A percentile compares a stretch with the other conserved stretches of the same genome.
Conservation (phyloP, 92 coral and sea anemone species). For the Zoanthus solanderi region DNA sequence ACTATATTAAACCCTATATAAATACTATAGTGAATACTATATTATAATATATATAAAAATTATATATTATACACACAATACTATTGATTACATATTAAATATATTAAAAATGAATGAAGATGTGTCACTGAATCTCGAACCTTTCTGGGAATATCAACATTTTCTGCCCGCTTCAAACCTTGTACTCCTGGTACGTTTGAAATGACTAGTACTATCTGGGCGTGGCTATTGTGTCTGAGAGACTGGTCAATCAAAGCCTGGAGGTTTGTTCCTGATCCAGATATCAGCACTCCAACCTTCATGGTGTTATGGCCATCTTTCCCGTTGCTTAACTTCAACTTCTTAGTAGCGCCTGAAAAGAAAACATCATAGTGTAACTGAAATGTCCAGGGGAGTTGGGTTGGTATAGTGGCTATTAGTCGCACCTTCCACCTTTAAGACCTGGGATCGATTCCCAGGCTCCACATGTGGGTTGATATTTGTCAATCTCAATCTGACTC, state of each 20-base stretch:
- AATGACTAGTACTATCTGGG: slow-evolving; percentile 87
- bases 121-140: slow-evolving; percentile 46
- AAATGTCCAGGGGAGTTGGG: no score
- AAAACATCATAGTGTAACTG: no score
- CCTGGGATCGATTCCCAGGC: no score
- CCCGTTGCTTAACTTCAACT: slow-evolving; percentile 79
- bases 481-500: no score
- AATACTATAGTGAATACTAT: no score
- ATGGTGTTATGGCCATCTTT: slow-evolving; percentile 22
- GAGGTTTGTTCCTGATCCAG: slow-evolving; percentile 97
- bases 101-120: neutral
- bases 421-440: no score
- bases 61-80: no score
- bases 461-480: no score
- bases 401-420: no score
- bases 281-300: slow-evolving; percentile 92
- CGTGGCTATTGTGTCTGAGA: slow-evolving; percentile 75
- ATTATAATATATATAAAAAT: no score
- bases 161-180: slow-evolving; percentile 85
- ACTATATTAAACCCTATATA: no score
- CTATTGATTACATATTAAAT: no score
- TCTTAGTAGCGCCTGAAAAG: slow-evolving; percentile 59
- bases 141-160: slow-evolving; percentile 90
- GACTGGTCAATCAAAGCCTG: slow-evolving; percentile 93
- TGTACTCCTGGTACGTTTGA: slow-evolving; percentile 89